These are phyloP conservation scores for Lichenostomus cassidix DNA, from an alignment of 2,113 vertebrate genomes.

Conservation along the genomic window DNA sequence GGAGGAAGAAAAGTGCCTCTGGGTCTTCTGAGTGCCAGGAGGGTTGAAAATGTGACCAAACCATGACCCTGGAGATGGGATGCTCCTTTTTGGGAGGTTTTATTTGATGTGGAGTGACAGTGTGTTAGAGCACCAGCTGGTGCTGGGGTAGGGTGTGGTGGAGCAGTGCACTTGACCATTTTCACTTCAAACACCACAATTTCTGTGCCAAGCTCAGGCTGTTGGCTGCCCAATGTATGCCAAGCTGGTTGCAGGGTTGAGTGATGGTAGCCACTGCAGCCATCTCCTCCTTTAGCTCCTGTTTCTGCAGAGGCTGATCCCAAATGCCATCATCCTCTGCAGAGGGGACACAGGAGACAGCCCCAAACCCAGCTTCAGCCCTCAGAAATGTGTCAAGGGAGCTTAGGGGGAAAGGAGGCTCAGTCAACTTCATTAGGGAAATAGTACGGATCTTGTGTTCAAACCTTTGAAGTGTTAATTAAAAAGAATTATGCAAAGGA, in stretches of 20 bases:
- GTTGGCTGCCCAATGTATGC: rapidly evolving
- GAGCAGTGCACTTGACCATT: not conserved
- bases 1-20: not conserved
- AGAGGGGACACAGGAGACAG: not conserved
- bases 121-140: too few species aligned
- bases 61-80: not conserved
- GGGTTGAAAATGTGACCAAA: not conserved
- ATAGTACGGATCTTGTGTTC: conserved; percentile 37
- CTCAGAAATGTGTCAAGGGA: not conserved
- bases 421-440: conserved; percentile 57
- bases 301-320: not conserved
- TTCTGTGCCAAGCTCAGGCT: not conserved
- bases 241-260: too few species aligned
- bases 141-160: not conserved
- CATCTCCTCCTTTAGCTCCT: not conserved
- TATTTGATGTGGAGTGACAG: not conserved
- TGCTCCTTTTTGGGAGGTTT: not conserved
- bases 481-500: conserved; percentile 77
- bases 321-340: rapidly evolving
- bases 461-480: conserved; percentile 72
- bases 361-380: not conserved
- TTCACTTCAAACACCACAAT: rapidly evolving
- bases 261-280: not conserved
- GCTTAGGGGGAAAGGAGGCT: conserved; percentile 32
- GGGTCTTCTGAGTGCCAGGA: not conserved